Conservation (phyloP, 2,113 vertebrate species). For the Pseudolaguvia tuberculata region DNA sequence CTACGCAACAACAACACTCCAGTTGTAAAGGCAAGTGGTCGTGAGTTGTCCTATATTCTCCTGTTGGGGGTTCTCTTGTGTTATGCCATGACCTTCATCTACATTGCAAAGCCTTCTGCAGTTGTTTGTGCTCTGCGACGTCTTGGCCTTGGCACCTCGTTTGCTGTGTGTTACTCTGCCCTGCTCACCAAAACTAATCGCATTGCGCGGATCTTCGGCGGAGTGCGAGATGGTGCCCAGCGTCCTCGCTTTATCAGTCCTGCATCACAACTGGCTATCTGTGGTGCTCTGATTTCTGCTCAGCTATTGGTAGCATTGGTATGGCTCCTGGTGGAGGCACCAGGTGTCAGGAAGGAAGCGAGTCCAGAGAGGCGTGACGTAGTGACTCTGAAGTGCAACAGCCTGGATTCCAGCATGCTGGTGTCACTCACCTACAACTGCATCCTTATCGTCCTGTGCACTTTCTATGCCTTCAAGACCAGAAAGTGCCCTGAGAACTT, state of each 20-base stretch:
- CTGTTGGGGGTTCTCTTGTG: conserved; percentile 91
- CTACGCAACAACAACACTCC: conserved; percentile 87
- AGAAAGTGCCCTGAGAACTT: conserved; percentile 98
- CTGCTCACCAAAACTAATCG: conserved; percentile 97
- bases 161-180: conserved; percentile 93
- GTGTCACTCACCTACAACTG: conserved; percentile 94
- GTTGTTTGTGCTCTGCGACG: conserved; percentile 86
- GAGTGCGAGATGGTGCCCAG: conserved; percentile 88
- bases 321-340: conserved; percentile 90
- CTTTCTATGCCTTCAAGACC: conserved; percentile 98
- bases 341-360: conserved; percentile 88
- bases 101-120: conserved; percentile 89
- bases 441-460: conserved; percentile 94
- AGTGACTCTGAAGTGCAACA: conserved; percentile 94
- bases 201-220: conserved; percentile 92
- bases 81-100: conserved; percentile 96
- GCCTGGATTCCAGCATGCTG: conserved; percentile 93
- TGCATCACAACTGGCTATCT: conserved; percentile 92
- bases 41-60: conserved; percentile 97
- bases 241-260: conserved; percentile 94
- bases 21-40: conserved; percentile 91
- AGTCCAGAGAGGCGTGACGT: conserved; percentile 86
- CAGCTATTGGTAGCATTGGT: conserved; percentile 86
- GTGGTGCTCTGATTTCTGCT: conserved; percentile 88
- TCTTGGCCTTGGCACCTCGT: conserved; percentile 88